phyloP scores from a whole-genome alignment of 1,140 invertebrate genomes.

The Neodiprion pinetum region DNA sequence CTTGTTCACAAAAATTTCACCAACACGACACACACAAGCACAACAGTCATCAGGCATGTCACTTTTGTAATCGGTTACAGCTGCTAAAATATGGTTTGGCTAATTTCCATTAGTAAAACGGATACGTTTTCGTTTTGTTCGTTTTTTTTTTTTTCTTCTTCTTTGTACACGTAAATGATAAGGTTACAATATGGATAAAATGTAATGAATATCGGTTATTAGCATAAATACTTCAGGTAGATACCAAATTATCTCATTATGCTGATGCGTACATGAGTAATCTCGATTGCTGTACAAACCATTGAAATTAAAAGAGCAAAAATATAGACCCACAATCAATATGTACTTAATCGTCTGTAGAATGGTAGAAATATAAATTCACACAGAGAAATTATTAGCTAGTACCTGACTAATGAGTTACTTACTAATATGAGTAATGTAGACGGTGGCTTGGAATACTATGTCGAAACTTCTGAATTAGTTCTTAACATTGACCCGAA shows the following conservation, averaged over 20 bases:
- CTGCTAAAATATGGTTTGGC: constrained; percentile 5
- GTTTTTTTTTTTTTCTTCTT: neutral
- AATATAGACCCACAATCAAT: neutral
- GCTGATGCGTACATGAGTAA: neutral
- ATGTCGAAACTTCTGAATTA: constrained; percentile 4
- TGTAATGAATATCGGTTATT: neutral
- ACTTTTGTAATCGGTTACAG: constrained; percentile 3
- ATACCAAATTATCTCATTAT: neutral
- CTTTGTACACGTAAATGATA: no score
- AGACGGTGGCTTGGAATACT: constrained; percentile 4
- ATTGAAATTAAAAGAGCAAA: neutral
- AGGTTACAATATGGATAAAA: neutral
- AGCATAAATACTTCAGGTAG: neutral
- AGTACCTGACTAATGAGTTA: constrained; percentile 3
- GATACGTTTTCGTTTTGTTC: neutral
- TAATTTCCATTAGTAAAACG: neutral
- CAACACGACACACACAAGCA: constrained; percentile 7
- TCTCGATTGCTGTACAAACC: neutral
- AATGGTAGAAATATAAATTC: constrained; percentile 2
- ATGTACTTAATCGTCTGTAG: neutral
- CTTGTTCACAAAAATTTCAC: constrained; percentile 7
- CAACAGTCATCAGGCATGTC: constrained; percentile 6
- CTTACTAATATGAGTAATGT: constrained; percentile 6
- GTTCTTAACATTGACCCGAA: neutral
- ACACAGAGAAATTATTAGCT: constrained; percentile 1